Conservation (phyloP, 2,888 invertebrate species). For the Nomada flava region DNA sequence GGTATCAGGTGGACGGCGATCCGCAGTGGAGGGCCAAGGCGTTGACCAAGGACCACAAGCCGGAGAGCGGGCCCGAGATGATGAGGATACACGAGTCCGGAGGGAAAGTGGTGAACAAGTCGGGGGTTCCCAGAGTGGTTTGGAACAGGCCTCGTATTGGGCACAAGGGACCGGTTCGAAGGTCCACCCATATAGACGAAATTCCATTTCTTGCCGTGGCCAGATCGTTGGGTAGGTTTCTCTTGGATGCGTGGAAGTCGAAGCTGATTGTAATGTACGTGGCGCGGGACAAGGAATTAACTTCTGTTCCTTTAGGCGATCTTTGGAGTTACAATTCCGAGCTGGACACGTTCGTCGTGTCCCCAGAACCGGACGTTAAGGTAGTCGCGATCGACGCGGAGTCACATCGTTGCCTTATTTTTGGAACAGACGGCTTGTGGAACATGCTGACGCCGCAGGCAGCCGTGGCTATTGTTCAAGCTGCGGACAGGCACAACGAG, state of each 20-base stretch:
- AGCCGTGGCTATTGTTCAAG: conserved; percentile 93
- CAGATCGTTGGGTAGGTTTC: conserved; percentile 90
- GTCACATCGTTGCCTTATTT: conserved; percentile 91
- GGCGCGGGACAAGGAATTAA: not conserved
- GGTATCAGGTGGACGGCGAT: conserved; percentile 90
- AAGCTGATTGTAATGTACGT: no score
- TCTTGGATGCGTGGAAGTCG: not conserved
- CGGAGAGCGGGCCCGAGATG: conserved; percentile 94
- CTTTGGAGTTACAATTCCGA: conserved; percentile 98
- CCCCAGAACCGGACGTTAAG: conserved; percentile 97
- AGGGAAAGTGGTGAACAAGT: conserved; percentile 91
- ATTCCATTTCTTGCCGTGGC: conserved; percentile 99
- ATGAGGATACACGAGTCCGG: conserved; percentile 92
- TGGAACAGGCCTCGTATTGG: conserved; percentile 97
- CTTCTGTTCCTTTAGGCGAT: conserved; percentile 88
- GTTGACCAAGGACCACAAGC: conserved; percentile 97
- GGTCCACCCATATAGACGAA: conserved; percentile 96
- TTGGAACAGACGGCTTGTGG: conserved; percentile 98
- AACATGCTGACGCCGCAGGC: conserved; percentile 95
- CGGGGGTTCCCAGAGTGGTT: conserved; percentile 97
- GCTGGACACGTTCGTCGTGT: conserved; percentile 97
- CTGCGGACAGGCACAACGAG: conserved; percentile 92
- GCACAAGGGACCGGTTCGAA: conserved; percentile 93
- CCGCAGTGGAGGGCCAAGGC: conserved; percentile 92
- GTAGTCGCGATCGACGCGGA: conserved; percentile 91